A percentile compares a stretch with the other conserved stretches of the same genome.
These are phyloP conservation scores for Idaea dimidiata DNA, from an alignment of 2,888 invertebrate genomes.

Conservation along the genomic window DNA sequence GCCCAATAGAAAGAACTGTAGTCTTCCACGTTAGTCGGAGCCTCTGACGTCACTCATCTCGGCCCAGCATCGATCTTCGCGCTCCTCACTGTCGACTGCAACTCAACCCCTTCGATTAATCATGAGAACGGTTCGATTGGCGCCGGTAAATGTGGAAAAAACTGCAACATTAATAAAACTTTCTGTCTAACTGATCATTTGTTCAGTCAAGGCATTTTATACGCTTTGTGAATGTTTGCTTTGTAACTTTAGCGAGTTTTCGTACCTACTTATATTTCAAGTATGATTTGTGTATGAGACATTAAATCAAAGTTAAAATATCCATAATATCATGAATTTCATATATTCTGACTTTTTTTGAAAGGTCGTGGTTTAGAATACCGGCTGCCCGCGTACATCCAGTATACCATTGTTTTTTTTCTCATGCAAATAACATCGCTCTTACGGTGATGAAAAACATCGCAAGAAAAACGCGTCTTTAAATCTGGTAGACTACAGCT, in stretches of 20 bases:
- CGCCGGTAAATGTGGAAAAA: constrained; percentile 47
- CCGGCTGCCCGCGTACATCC: no score
- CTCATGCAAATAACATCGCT: no score
- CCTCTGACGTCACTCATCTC: constrained; percentile 18
- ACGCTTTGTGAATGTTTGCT: not conserved
- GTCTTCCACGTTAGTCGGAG: not conserved
- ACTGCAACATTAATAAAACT: constrained; percentile 6
- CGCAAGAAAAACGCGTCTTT: no score
- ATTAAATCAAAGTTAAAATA: no score
- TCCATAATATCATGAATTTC: no score
- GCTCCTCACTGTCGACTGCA: constrained; percentile 65
- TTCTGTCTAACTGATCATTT: not conserved
- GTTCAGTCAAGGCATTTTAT: not conserved
- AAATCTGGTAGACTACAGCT: no score
- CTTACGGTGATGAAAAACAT: no score
- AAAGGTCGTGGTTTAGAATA: no score
- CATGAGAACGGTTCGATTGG: constrained; percentile 69
- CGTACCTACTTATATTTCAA: not conserved
- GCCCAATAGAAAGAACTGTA: not conserved
- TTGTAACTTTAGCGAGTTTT: not conserved
- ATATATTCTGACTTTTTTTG: no score
- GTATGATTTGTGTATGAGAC: not conserved
- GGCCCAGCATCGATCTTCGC: constrained; percentile 64
- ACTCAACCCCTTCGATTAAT: constrained; percentile 72
- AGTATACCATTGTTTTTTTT: no score